A percentile compares a stretch with the other conserved stretches of the same genome.
phyloP scores from a whole-genome alignment of 2,113 vertebrate species.

The Chaetodon trifascialis region DNA sequence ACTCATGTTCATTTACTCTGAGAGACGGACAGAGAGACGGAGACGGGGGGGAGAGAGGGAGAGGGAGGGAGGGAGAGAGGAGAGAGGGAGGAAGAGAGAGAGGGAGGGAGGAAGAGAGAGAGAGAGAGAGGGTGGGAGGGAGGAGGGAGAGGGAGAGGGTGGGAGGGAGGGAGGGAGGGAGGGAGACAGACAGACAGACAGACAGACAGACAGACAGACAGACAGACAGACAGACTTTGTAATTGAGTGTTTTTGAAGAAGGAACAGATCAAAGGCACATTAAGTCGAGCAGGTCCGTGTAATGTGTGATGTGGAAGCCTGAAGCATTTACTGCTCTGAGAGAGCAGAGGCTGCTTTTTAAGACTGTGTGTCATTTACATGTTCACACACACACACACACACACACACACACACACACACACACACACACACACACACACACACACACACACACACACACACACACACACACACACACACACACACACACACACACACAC shows the following conservation, averaged over 20 bases:
- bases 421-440: constrained; percentile 5
- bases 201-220: not conserved
- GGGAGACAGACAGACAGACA: no score
- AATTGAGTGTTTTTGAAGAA: constrained; percentile 66
- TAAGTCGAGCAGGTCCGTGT: constrained; percentile 78
- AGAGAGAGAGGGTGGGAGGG: no score
- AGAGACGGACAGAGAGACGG: not conserved
- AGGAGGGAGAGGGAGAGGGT: not conserved
- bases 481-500: constrained; percentile 10
- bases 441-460: not conserved
- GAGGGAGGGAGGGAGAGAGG: not conserved
- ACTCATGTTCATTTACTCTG: constrained; percentile 45
- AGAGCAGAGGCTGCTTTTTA: constrained; percentile 52
- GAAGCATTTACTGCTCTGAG: constrained; percentile 71
- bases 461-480: not conserved
- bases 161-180: not conserved
- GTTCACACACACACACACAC: not conserved
- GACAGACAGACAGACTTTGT: constrained; percentile 40
- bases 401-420: constrained; percentile 2
- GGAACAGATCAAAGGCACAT: constrained; percentile 80
- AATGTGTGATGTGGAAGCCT: constrained; percentile 77
- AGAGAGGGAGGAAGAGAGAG: no score
- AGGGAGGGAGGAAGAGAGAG: no score
- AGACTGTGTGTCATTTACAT: constrained; percentile 44
- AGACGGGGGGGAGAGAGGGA: not conserved